Percentiles rank a stretch among this genome's conserved stretches.
Evolutionary conservation across 2,888 invertebrate species (phyloP).

Genomic region (Brachyptera putata): DNA sequence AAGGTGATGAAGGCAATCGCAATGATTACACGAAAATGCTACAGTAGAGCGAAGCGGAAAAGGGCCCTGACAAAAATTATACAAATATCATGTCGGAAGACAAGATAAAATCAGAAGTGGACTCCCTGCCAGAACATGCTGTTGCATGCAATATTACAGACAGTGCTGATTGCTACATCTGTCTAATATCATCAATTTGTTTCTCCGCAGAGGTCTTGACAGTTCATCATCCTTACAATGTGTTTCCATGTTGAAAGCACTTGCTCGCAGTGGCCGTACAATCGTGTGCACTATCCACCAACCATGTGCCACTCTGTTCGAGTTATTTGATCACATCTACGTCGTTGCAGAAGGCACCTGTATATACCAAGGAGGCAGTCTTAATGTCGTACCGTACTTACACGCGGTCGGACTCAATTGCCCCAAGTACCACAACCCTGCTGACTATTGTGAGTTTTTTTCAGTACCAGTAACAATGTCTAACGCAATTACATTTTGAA

Average conservation of each 20-base stretch:
- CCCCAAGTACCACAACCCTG: conserved; percentile 58
- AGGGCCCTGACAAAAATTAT: too few relatives aligned
- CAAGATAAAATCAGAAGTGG: too few relatives aligned
- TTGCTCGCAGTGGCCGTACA: conserved; percentile 51
- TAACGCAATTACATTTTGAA: too few relatives aligned
- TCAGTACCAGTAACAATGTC: too few relatives aligned
- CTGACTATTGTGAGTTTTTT: conserved; percentile 52
- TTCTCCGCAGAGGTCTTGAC: conserved; percentile 56
- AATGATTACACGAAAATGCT: too few relatives aligned
- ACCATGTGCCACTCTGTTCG: conserved; percentile 55
- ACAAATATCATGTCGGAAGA: too few relatives aligned
- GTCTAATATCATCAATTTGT: too few relatives aligned
- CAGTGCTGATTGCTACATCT: too few relatives aligned
- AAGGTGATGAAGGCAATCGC: too few relatives aligned
- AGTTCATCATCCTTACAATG: conserved; percentile 53
- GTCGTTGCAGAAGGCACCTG: conserved; percentile 55
- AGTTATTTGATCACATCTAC: conserved; percentile 55
- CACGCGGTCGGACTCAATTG: conserved; percentile 50
- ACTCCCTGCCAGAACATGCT: too few relatives aligned
- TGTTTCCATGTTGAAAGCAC: conserved; percentile 48
- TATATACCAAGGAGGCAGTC: conserved; percentile 52
- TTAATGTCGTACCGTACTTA: conserved; percentile 51
- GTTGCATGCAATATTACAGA: too few relatives aligned
- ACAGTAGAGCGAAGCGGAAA: too few relatives aligned
- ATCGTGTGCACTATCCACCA: conserved; percentile 59